Percentiles rank a stretch among this genome's conserved stretches.
Conservation (phyloP, 2,888 invertebrate genomes). For the Trichogramma evanescens region DNA sequence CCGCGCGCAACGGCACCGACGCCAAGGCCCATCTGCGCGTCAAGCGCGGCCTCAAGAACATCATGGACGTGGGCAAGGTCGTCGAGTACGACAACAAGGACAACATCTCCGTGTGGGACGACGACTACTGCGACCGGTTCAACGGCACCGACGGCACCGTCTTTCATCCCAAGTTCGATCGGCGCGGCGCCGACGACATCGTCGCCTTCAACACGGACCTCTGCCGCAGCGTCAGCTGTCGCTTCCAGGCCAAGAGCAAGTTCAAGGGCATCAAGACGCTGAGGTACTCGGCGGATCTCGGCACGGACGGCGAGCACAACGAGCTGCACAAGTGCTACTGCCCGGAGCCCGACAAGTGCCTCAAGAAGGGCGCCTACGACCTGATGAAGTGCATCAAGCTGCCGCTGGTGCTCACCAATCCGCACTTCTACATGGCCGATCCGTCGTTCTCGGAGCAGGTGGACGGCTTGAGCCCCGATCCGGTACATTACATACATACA, state of each 20-base stretch:
- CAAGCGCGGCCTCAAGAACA: constrained; percentile 65
- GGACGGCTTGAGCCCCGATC: constrained; percentile 34
- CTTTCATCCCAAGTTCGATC: constrained; percentile 69
- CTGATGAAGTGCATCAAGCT: constrained; percentile 59
- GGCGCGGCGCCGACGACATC: constrained; percentile 54
- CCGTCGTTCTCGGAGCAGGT: constrained; percentile 38
- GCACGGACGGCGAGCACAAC: constrained; percentile 56
- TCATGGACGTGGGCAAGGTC: constrained; percentile 67
- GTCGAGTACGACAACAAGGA: constrained; percentile 61
- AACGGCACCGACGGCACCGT: constrained; percentile 82
- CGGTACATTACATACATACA: constrained; percentile 21
- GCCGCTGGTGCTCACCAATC: constrained; percentile 69
- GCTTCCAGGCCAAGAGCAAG: not conserved
- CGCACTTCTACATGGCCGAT: constrained; percentile 68
- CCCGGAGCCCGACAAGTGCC: constrained; percentile 57
- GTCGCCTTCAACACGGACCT: constrained; percentile 69
- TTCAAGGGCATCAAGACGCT: not conserved
- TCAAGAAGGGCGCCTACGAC: constrained; percentile 67
- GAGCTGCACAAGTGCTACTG: constrained; percentile 54
- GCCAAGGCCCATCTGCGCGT: constrained; percentile 64
- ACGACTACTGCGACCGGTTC: constrained; percentile 63
- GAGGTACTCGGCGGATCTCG: constrained; percentile 50
- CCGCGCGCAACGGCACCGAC: constrained; percentile 66
- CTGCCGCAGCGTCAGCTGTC: constrained; percentile 53
- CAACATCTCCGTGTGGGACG: constrained; percentile 59